Evolutionary conservation across 2,888 invertebrate genomes (phyloP).

Genomic region (Drosophila lutescens): DNA sequence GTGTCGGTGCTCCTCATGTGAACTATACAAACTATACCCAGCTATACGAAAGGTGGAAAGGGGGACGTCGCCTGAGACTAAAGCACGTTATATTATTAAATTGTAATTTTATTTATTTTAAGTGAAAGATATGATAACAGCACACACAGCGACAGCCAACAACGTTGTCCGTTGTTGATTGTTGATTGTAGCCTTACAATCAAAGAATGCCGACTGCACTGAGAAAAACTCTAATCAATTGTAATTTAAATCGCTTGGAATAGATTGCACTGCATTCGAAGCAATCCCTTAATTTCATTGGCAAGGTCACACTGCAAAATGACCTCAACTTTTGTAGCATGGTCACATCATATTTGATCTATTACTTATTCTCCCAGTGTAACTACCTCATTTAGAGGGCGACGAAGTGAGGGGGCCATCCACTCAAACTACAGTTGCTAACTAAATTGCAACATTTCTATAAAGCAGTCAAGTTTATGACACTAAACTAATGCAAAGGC

Average conservation of each 20-base stretch:
- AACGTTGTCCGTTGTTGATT: constrained; percentile 45
- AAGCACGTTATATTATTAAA: constrained; percentile 73
- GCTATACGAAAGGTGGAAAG: neutral
- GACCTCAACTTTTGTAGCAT: neutral
- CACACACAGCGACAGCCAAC: constrained; percentile 21
- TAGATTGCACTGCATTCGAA: neutral
- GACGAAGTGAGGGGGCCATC: constrained; percentile 8
- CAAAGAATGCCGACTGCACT: constrained; percentile 69
- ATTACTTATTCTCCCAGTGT: constrained; percentile 1
- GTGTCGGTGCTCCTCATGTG: constrained; percentile 59
- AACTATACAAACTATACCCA: neutral
- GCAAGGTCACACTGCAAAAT: constrained; percentile 1
- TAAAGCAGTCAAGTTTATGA: constrained; percentile 69
- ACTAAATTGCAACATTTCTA: constrained; percentile 56
- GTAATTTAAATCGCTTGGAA: neutral
- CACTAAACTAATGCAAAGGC: constrained; percentile 61
- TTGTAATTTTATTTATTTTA: constrained; percentile 79
- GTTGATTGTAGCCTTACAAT: constrained; percentile 61
- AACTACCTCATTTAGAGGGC: neutral
- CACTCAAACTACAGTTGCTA: constrained; percentile 44
- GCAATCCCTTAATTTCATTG: neutral
- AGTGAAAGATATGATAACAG: constrained; percentile 78
- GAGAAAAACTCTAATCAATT: neutral
- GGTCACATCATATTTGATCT: neutral
- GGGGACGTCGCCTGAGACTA: constrained; percentile 1